These are phyloP conservation scores for Tragelaphus strepsiceros DNA, from an alignment of 2,113 vertebrate genomes.

Conservation along the genomic window DNA sequence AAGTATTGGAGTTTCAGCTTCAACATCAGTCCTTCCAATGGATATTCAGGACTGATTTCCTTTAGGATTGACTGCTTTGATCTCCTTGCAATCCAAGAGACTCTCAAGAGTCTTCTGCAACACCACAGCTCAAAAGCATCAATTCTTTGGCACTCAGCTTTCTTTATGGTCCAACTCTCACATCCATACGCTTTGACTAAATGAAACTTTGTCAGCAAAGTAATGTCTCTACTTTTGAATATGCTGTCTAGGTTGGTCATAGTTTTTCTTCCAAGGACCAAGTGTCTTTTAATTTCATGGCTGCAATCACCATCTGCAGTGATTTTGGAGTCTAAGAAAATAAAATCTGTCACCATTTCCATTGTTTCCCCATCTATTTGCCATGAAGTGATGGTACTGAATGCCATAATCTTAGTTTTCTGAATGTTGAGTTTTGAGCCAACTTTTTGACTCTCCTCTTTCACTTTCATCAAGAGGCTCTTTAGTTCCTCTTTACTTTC, in stretches of 20 bases:
- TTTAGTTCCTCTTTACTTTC: too few species aligned
- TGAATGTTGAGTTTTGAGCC: too few species aligned
- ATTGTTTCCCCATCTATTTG: too few species aligned
- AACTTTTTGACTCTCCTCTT: too few species aligned
- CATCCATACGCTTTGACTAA: not conserved
- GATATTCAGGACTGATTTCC: not conserved
- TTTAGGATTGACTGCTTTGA: not conserved
- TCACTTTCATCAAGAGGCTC: too few species aligned
- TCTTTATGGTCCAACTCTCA: not conserved
- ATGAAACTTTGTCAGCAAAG: not conserved
- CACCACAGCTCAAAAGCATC: not conserved
- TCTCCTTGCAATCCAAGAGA: not conserved
- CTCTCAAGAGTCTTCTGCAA: not conserved
- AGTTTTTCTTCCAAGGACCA: too few species aligned
- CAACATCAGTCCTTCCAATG: not conserved
- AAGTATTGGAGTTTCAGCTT: not conserved
- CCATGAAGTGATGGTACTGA: too few species aligned
- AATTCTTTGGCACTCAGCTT: rapidly evolving
- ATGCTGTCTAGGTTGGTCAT: not conserved
- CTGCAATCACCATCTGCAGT: too few species aligned
- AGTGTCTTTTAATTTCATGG: too few species aligned
- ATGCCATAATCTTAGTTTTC: too few species aligned
- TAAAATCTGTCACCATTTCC: too few species aligned
- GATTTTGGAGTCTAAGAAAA: too few species aligned
- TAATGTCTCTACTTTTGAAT: not conserved